Base-by-base conservation (phyloP, 2,113 vertebrate genomes). In the Sinocyclocheilus maitianheensis region DNA sequence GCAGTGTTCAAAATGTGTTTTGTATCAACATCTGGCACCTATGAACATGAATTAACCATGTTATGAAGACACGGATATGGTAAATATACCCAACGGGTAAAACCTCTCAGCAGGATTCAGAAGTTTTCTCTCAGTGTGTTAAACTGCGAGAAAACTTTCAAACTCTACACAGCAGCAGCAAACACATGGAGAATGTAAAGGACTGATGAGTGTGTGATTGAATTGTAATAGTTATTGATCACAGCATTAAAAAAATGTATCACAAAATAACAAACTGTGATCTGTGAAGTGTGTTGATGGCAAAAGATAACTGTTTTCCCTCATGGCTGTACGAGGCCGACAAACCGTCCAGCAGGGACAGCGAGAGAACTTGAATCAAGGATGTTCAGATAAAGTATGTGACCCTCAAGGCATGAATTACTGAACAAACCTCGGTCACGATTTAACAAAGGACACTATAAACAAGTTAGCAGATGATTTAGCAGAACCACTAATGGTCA, bases 1-100 rank as follows among this genome's bases (percentile, higher is more conserved):
- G 26, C 51, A 30, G 24, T 77, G 76, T 77, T 55, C 76, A 77
- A 55, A 77, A 77, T 58, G 46, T 77, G 76, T 77, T 77, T 55
- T 12, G n/a, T 55, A 53, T 20, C 76, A 77, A 55, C 76, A 77
- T 34, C 76, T 55, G 48, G 24, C 26, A 10, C 53, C 51, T 53
- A 34, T 55, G 26, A 58, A 55, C 51, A 34, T 16, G 24, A 77
- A 30, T 53, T 20, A 34, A 34, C 16, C 48, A 18, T 51, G 43
- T 76, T 76, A 77, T 18, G 51, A 30, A 43, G 37, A 62, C 12
- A 63, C 37, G 1, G 78, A 81, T 24, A 46, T 43, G 22, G 22
- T 81, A 43, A n/a, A 81, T 43, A 40, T 43, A 10, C 24, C 48
- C 48, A 77, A 30, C 0, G 48, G 75, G 24, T 30, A 46, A 75